Evolutionary conservation across 1,140 invertebrate species (phyloP), one percentile per base, ranked within the genome.

Genomic region (Mya arenaria): DNA sequence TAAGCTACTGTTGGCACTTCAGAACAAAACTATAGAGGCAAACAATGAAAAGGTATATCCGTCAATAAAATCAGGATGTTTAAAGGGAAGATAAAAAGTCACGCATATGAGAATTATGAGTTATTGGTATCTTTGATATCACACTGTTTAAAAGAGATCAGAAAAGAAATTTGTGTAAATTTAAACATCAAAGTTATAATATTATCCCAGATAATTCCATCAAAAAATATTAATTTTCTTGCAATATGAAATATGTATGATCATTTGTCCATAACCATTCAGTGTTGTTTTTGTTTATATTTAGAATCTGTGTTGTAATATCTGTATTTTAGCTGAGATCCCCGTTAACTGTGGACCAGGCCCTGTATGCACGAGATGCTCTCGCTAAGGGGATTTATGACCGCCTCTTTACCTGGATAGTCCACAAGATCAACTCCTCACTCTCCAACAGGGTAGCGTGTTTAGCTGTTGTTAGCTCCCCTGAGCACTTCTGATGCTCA

Each of bases 401-500:
- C 87, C 94, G 97, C 68, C 93, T 98, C 72, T 98, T 98, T 92
- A 96, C 95, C 39, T 98, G 97, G 97, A 94, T 98, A 13, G 97
- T 98, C 4, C 93, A 94, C 8, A 87, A 86, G 63, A 85, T 91
- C 4, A 98, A 98, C 90, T 92, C 94, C 36, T 97, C 97, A 0
- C 92, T 98, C 4, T 94, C 95, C 0, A 91, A 92, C 6, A 91
- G 93, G 0, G 91, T 90, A 92, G 71, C n/a, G n/a, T n/a, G n/a
- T n/a, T n/a, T n/a, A n/a, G n/a, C n/a, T n/a, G n/a, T n/a, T n/a
- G 87, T 32, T 62, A 41, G n/a, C n/a, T n/a, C n/a, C 34, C n/a
- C 19, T 55, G 34, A 17, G 19, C 68, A 28, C 28, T 28, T 15
- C 15, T 60, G 58, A 19, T 13, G 28, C 10, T 19, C 10, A 15